Percentiles rank a stretch among this genome's conserved stretches.
Evolutionary conservation across 2,888 invertebrate species (phyloP).

Genomic region (Callimorpha dominula): DNA sequence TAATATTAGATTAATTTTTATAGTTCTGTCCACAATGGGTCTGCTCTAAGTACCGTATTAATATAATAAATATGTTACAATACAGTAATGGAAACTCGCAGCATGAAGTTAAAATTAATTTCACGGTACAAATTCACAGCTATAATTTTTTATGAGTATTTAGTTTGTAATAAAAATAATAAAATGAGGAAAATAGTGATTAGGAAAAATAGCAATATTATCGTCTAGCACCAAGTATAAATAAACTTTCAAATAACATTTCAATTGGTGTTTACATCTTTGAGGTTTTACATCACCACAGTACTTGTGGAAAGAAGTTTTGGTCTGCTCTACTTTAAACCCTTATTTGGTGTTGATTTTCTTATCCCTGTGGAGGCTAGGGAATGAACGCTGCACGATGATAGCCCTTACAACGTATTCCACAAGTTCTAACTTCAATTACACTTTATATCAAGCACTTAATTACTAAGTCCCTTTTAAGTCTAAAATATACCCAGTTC

Average conservation of each 20-base stretch:
- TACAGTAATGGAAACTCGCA: conserved; percentile 9
- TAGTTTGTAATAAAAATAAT: conserved; percentile 2
- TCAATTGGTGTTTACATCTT: background rate
- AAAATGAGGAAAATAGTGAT: conserved; percentile 9
- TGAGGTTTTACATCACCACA: background rate
- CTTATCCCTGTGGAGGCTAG: background rate
- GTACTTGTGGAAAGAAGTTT: background rate
- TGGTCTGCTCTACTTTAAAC: background rate
- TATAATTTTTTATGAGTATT: conserved; percentile 10
- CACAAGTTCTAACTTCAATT: background rate
- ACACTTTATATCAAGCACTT: background rate
- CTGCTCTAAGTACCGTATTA: background rate
- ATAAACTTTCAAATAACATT: background rate
- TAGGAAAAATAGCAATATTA: conserved; percentile 2
- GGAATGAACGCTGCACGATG: background rate
- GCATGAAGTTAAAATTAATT: conserved; percentile 20
- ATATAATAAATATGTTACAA: conserved; percentile 13
- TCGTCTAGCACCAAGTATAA: background rate
- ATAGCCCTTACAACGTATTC: background rate
- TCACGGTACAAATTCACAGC: conserved; percentile 15
- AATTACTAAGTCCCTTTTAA: background rate
- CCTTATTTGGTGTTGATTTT: background rate
- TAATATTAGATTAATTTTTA: conserved; percentile 25
- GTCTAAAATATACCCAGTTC: background rate
- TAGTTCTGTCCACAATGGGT: background rate